Conservation (phyloP, 2,888 invertebrate genomes). For the Podabrus alpinus region DNA sequence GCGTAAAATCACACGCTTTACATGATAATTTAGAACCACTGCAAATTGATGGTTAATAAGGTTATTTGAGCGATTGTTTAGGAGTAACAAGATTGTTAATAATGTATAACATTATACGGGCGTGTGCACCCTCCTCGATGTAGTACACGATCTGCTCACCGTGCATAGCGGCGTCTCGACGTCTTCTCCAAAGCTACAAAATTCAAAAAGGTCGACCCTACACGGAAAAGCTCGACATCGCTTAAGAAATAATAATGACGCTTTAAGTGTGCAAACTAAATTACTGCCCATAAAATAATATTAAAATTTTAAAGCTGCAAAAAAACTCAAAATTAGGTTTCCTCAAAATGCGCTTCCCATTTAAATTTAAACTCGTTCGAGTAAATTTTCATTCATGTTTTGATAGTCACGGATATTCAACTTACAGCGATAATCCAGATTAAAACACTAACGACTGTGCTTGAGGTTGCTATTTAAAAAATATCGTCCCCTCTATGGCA, state of each 20-base stretch:
- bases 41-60: constrained; percentile 30
- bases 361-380: too few relatives aligned
- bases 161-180: constrained; percentile 44
- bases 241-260: neutral
- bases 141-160: constrained; percentile 44
- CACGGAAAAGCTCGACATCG: constrained; percentile 19
- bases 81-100: constrained; percentile 45
- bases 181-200: constrained; percentile 40
- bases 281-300: too few relatives aligned
- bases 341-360: too few relatives aligned
- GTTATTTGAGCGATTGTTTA: constrained; percentile 42
- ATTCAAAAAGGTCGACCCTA: constrained; percentile 17
- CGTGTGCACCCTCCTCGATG: constrained; percentile 47
- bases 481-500: too few relatives aligned
- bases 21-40: constrained; percentile 38
- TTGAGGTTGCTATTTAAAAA: too few relatives aligned
- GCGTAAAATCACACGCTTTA: constrained; percentile 42
- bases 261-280: neutral
- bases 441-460: too few relatives aligned
- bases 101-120: constrained; percentile 49
- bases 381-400: too few relatives aligned
- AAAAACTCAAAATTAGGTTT: too few relatives aligned
- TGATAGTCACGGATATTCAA: too few relatives aligned
- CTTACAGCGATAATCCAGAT: too few relatives aligned
- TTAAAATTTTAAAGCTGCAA: too few relatives aligned